Base-by-base conservation (phyloP, 2,888 invertebrate species). In the Catotricha subobsoleta region DNA sequence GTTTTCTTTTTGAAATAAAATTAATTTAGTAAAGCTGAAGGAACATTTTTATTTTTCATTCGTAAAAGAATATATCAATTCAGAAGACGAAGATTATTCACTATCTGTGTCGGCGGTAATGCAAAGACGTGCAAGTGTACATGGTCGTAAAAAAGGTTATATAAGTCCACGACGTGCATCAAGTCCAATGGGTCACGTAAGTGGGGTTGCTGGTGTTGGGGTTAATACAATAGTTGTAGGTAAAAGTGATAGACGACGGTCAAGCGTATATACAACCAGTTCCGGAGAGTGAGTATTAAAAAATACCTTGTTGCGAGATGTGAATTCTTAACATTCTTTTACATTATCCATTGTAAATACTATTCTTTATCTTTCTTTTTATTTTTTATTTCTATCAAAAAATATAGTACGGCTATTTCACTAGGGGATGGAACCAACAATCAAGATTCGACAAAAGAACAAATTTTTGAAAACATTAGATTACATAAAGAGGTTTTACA, bases 401-500 rank as follows among this genome's bases (percentile, higher is more conserved):
- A 30, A 42, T 43, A 40, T 55, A 82, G 82, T 47, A 82, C 80
- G 13, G 80, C 77, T 12, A 78, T 80, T 53, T 79, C 79, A 2
- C 68, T 82, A 58, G 86, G 84, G 45, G 86, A 83, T 47, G 68
- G 71, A 49, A 58, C 65, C 43, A 63, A 64, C 43, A 63, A 64
- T 30, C 63, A 67, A 45, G 67, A 67, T 50, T 76, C 78, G 48
- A 76, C 77, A 0, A 81, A 88, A 55, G 87, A 88, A 54, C 83
- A 87, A 63, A 86, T 90, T 48, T 82, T 82, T 55, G 88, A 88
- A 60, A 90, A 87, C 54, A 79, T 92, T 45, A 77, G 81, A 48
- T 64, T 91, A 25, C 90, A 92, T 60, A 91, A 91, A 58, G 91
- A 92, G 60, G 86, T 92, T 1, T 66, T 92, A 46, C 78, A 80